Conservation (phyloP, 2,888 invertebrate genomes). For the Calephelis perditalis region DNA sequence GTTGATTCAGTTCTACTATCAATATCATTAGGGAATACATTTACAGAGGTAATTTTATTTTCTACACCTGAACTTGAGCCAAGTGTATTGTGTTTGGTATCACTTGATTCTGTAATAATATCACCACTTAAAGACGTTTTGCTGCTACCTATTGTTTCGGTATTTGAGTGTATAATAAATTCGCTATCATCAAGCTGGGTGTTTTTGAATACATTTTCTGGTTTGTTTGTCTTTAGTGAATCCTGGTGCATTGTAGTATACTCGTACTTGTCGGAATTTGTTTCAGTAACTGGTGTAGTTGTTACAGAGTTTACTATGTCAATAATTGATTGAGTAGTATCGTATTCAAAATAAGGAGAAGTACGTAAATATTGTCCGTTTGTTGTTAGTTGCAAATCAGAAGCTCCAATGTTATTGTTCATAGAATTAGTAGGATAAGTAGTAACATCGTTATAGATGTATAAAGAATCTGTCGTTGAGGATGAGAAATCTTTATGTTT, state of each 20-base stretch:
- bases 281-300: background rate
- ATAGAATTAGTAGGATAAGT: too few species aligned
- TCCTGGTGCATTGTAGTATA: background rate
- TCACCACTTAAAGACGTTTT: background rate
- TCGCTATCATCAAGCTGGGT: background rate
- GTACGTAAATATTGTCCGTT: background rate
- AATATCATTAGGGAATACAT: background rate
- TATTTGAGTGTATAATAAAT: slow-evolving; percentile 1
- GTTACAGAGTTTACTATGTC: background rate
- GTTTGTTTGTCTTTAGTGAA: background rate
- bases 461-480: too few species aligned
- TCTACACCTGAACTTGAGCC: background rate
- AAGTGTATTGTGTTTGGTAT: background rate
- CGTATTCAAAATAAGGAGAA: background rate
- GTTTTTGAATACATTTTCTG: background rate
- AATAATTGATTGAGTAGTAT: background rate
- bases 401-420: too few species aligned
- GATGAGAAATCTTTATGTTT: too few species aligned
- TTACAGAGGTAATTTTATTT: background rate
- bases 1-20: background rate
- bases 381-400: background rate
- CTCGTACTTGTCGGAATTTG: background rate
- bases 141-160: slow-evolving; percentile 9
- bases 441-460: too few species aligned
- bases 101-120: background rate